Evolutionary conservation across 2,888 invertebrate species (phyloP), one percentile per base, ranked within the genome.

Genomic region (Eumacrocentrus americanus): DNA sequence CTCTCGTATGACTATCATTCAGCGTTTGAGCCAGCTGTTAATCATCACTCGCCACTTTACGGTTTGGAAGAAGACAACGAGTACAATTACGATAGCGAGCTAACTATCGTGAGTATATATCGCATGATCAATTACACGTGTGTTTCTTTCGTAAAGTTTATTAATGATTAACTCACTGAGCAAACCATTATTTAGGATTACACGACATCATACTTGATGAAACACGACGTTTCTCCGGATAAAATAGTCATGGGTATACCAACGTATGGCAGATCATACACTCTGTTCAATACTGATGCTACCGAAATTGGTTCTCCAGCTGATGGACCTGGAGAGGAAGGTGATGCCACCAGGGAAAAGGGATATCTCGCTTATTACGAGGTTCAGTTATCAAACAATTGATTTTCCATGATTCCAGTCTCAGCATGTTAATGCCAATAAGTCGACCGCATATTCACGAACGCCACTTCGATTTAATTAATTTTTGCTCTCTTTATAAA

Each of bases 331-430:
- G 95, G 95, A 0, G 91, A 90, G 58, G 92, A 94, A 80, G 95
- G 95, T 3, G 93, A 93, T 60, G 93, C 93, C 1, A 95, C 95
- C 0, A 86, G 93, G 68, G 95, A 96, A 81, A 94, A 94, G 70
- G 95, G 96, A 62, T 96, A 95, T 75, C 83, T 95, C 68, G 93
- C 95, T 20, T 95, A 94, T 76, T 95, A 95, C 77, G 95, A 95
- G 86, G 94, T 38, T 51, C 9, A n/a, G n/a, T n/a, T n/a, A n/a
- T n/a, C n/a, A n/a, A n/a, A n/a, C n/a, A n/a, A n/a, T n/a, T n/a
- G n/a, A n/a, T n/a, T n/a, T n/a, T n/a, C n/a, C n/a, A n/a, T n/a
- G n/a, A n/a, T n/a, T n/a, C n/a, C n/a, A n/a, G n/a, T n/a, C n/a
- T n/a, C n/a, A n/a, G n/a, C n/a, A n/a, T n/a, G n/a, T n/a, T n/a